Evolutionary conservation across 2,888 invertebrate species (phyloP).

Genomic region (Lypha dubia): DNA sequence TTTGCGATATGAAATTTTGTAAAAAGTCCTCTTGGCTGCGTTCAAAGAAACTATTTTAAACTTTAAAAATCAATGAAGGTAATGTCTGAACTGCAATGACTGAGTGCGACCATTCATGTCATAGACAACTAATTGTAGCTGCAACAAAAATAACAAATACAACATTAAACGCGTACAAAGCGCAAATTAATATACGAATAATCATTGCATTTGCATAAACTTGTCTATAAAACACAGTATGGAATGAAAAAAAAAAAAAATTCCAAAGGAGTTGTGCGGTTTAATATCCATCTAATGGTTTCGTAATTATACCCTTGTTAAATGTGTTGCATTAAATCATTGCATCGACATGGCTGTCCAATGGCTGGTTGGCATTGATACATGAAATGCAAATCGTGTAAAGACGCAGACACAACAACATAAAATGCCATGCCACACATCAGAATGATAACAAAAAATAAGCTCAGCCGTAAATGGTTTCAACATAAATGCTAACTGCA

Average conservation of each 20-base stretch:
- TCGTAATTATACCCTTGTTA: conserved; percentile 79
- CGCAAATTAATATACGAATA: conserved; percentile 50
- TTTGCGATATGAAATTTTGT: no score
- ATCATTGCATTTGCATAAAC: conserved; percentile 63
- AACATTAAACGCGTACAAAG: conserved; percentile 14
- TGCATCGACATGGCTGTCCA: conserved; percentile 68
- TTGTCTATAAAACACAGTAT: conserved; percentile 2
- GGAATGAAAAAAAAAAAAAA: conserved; percentile 1
- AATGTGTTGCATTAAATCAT: conserved; percentile 76
- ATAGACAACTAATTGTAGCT: neutral
- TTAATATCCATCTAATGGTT: conserved; percentile 78
- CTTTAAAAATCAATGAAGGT: neutral
- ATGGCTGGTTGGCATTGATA: conserved; percentile 51
- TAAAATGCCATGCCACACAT: neutral
- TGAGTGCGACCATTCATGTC: neutral
- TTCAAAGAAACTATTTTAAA: neutral
- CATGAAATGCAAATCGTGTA: conserved; percentile 39
- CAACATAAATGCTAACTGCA: conserved; percentile 34
- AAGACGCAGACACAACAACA: conserved; percentile 26
- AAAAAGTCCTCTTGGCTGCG: no score
- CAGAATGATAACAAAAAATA: neutral
- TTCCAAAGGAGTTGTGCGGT: conserved; percentile 59
- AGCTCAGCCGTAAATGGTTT: conserved; percentile 48
- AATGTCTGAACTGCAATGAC: neutral
- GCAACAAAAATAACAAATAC: neutral